phyloP scores from a whole-genome alignment of 2,797 vertebrate species.

The Borostomias antarcticus region DNA sequence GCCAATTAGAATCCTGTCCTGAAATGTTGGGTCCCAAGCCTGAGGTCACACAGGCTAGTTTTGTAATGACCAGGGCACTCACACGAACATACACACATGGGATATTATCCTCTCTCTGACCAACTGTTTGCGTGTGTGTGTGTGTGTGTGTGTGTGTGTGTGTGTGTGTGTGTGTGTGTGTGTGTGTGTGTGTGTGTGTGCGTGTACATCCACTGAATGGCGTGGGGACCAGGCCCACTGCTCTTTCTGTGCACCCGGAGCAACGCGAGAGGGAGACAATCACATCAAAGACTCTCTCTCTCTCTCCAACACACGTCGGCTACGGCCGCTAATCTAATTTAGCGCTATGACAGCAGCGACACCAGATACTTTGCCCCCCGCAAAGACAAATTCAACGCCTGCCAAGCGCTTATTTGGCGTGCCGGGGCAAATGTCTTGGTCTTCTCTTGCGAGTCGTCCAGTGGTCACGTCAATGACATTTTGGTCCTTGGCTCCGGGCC shows the following conservation, averaged over 20 bases:
- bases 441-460: constrained; percentile 13
- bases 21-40: constrained; percentile 42
- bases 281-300: constrained; percentile 36
- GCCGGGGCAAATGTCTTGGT: constrained; percentile 19
- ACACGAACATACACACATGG: constrained; percentile 47
- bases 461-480: constrained; percentile 14
- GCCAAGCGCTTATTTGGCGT: constrained; percentile 15
- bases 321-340: constrained; percentile 53
- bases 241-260: constrained; percentile 27
- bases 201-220: constrained; percentile 35
- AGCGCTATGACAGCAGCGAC: constrained; percentile 38
- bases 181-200: constrained; percentile 34
- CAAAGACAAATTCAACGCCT: constrained; percentile 30
- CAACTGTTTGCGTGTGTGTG: constrained; percentile 30
- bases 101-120: constrained; percentile 44
- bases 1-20: constrained; percentile 46
- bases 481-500: constrained; percentile 6
- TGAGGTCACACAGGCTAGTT: constrained; percentile 54
- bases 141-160: constrained; percentile 32
- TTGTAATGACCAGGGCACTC: background rate
- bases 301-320: constrained; percentile 26
- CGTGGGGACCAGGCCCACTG: constrained; percentile 23
- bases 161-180: constrained; percentile 42
- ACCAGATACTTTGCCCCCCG: constrained; percentile 47
- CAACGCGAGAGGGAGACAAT: constrained; percentile 42